A percentile compares a stretch with the other conserved stretches of the same genome.
These are phyloP conservation scores for Adelphocoris suturalis DNA, from an alignment of 2,888 invertebrate genomes.

Conservation along the genomic window DNA sequence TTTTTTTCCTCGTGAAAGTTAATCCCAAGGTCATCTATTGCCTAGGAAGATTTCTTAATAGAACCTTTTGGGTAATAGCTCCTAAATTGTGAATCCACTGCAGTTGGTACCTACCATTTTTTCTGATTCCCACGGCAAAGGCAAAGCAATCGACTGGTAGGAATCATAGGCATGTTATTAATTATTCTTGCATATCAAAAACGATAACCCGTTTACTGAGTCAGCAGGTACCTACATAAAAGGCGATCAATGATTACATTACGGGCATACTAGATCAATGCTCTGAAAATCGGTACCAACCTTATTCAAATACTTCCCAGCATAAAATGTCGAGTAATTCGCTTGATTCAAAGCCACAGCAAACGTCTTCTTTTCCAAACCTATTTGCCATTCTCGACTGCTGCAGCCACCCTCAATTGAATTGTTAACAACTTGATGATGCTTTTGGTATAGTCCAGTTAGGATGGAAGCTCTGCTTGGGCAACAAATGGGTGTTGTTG, in stretches of 20 bases:
- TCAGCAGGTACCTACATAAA: not conserved
- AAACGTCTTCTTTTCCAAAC: constrained; percentile 84
- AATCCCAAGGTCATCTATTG: too few species aligned
- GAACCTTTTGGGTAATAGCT: too few species aligned
- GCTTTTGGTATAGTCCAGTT: constrained; percentile 91
- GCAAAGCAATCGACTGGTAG: too few species aligned
- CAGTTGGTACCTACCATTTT: too few species aligned
- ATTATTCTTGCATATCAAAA: too few species aligned
- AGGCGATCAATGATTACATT: not conserved
- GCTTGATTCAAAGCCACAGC: constrained; percentile 84
- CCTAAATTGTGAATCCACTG: too few species aligned
- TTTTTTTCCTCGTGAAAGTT: too few species aligned
- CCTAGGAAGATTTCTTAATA: too few species aligned
- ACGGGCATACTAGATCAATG: constrained; percentile 54
- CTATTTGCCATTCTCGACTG: constrained; percentile 84
- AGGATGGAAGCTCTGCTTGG: constrained; percentile 93
- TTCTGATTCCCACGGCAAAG: too few species aligned
- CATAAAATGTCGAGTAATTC: constrained; percentile 91
- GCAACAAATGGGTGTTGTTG: constrained; percentile 92
- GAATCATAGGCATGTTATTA: too few species aligned
- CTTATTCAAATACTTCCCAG: constrained; percentile 95
- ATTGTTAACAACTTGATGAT: constrained; percentile 89
- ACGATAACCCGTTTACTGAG: too few species aligned
- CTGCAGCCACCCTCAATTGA: constrained; percentile 89
- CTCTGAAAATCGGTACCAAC: constrained; percentile 79